phyloP scores from a whole-genome alignment of 1,140 invertebrate species.

The Metaphire vulgaris region DNA sequence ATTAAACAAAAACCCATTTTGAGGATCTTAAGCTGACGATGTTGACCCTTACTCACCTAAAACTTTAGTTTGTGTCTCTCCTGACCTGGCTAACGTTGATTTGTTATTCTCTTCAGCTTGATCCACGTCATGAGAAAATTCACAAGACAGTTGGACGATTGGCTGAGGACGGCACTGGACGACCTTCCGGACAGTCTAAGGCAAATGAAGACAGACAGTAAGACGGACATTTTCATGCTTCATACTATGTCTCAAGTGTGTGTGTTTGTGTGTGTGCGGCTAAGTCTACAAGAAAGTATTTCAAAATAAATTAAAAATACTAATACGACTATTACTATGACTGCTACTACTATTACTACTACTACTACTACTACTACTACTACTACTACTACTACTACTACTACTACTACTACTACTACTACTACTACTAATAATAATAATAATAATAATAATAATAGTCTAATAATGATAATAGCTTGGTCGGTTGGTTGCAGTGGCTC shows the following conservation, averaged over 20 bases:
- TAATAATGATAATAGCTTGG: too few species aligned
- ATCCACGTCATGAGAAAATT: conserved; percentile 48
- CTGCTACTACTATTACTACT: conserved; percentile 8
- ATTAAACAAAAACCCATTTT: too few species aligned
- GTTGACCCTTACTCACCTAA: too few species aligned
- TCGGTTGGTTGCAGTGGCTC: conserved; percentile 45
- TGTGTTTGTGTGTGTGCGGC: too few species aligned
- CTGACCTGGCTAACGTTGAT: neutral
- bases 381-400: conserved; percentile 6
- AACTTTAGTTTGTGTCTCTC: too few species aligned
- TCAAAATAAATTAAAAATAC: too few species aligned
- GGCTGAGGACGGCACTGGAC: conserved; percentile 41
- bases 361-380: conserved; percentile 8
- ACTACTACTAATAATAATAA: too few species aligned
- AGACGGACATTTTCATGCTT: too few species aligned
- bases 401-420: conserved; percentile 9
- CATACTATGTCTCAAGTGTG: too few species aligned
- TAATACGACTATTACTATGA: neutral
- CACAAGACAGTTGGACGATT: conserved; percentile 46
- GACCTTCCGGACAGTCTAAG: conserved; percentile 42
- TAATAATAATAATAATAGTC: too few species aligned
- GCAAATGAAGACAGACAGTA: conserved; percentile 51
- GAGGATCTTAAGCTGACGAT: too few species aligned
- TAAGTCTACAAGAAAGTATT: too few species aligned
- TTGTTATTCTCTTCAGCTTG: conserved; percentile 36